A percentile compares a stretch with the other conserved stretches of the same genome.
Evolutionary conservation across 2,888 invertebrate genomes (phyloP).

Genomic region (Euclidia mi): DNA sequence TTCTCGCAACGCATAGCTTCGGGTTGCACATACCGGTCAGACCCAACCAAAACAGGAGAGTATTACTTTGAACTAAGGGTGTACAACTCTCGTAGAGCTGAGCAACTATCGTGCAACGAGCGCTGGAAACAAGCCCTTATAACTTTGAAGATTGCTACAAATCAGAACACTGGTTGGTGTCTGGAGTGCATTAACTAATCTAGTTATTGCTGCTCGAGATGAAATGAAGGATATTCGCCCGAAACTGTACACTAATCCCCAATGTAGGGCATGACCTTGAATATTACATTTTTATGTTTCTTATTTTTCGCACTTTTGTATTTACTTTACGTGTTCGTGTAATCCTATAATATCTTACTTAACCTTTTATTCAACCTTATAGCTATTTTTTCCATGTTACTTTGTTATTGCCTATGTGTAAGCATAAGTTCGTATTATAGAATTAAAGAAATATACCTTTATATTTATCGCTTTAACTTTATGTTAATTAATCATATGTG

Average conservation of each 20-base stretch:
- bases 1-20: background rate
- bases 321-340: background rate
- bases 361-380: no score
- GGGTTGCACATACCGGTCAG: background rate
- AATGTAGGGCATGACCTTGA: no score
- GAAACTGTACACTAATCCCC: background rate
- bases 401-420: no score
- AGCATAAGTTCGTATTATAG: background rate
- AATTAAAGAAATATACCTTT: background rate
- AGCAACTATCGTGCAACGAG: conserved; percentile 9
- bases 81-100: conserved; percentile 11
- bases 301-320: background rate
- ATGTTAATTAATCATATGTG: no score
- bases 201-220: conserved; percentile 14
- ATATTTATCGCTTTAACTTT: no score
- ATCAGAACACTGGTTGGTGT: conserved; percentile 10
- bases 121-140: conserved; percentile 14
- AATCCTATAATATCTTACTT: no score
- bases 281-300: background rate
- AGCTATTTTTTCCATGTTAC: no score
- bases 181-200: conserved; percentile 9
- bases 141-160: conserved; percentile 9
- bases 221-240: conserved; percentile 10
- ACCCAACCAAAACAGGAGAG: conserved; percentile 8
- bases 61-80: conserved; percentile 10